Evolutionary conservation across 2,113 vertebrate genomes (phyloP).

Genomic region (Proteles cristata): DNA sequence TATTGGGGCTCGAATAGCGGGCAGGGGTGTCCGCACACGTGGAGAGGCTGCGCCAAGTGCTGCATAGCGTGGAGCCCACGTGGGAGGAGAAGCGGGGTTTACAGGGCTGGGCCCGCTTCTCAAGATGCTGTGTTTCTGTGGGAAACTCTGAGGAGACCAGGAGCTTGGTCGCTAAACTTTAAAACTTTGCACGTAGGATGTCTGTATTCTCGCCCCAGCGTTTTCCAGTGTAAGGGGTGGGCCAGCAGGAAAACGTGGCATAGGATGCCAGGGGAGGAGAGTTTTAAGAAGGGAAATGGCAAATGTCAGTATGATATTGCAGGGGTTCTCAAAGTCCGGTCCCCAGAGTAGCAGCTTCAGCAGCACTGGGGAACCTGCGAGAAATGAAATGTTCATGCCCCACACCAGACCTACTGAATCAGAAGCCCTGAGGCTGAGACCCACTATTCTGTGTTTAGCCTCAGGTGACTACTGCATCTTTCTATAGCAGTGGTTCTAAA

Average conservation of each 20-base stretch:
- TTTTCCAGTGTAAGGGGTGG: neutral
- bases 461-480: neutral
- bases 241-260: neutral
- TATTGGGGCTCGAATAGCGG: neutral
- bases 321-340: neutral
- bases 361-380: neutral
- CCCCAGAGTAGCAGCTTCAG: neutral
- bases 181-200: neutral
- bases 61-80: neutral
- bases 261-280: neutral
- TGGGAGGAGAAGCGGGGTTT: neutral
- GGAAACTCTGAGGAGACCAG: neutral
- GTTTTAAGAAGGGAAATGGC: neutral
- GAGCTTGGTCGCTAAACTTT: neutral
- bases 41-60: neutral
- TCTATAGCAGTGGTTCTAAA: neutral
- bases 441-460: neutral
- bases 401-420: neutral
- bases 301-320: neutral
- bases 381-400: neutral
- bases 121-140: neutral
- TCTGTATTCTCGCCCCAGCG: neutral
- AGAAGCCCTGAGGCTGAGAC: neutral
- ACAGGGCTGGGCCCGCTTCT: neutral
- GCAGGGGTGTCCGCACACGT: neutral